phyloP scores from a whole-genome alignment of 2,113 vertebrate genomes.

The Chloroceryle aenea region DNA sequence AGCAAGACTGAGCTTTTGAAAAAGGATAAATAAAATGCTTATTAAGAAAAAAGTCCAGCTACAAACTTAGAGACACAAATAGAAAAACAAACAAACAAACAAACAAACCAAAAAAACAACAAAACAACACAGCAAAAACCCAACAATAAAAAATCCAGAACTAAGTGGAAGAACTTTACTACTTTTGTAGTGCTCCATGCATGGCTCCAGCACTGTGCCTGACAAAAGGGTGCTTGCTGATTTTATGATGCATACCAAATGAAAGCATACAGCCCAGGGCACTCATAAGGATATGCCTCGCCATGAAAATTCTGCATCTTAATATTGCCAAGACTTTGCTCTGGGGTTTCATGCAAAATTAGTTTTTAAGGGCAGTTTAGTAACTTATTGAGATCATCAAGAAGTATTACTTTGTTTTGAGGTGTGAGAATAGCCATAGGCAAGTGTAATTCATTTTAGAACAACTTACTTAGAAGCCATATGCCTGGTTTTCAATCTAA shows the following conservation, averaged over 20 bases:
- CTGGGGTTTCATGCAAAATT: constrained; percentile 83
- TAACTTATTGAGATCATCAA: constrained; percentile 86
- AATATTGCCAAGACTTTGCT: constrained; percentile 80
- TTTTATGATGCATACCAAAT: constrained; percentile 87
- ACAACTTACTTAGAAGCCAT: constrained; percentile 74
- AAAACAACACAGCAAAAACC: not conserved
- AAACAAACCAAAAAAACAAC: not conserved
- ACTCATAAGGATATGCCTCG: constrained; percentile 74
- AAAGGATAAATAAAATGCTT: not conserved
- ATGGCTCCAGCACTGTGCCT: constrained; percentile 65
- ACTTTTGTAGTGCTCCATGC: constrained; percentile 29
- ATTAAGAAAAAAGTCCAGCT: not conserved
- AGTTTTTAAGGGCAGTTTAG: constrained; percentile 84
- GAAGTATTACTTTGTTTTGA: constrained; percentile 80
- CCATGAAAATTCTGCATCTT: constrained; percentile 80
- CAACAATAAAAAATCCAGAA: constrained; percentile 7
- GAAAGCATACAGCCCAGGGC: constrained; percentile 74
- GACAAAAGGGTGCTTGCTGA: constrained; percentile 73
- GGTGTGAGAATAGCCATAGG: constrained; percentile 78
- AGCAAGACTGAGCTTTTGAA: not conserved
- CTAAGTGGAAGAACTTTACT: constrained; percentile 33
- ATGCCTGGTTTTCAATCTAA: constrained; percentile 72
- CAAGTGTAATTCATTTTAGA: constrained; percentile 78
- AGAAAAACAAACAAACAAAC: not conserved
- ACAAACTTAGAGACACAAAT: not conserved